Conservation (phyloP, 2,797 vertebrate genomes). For the Hypotaenidia okinawae region DNA sequence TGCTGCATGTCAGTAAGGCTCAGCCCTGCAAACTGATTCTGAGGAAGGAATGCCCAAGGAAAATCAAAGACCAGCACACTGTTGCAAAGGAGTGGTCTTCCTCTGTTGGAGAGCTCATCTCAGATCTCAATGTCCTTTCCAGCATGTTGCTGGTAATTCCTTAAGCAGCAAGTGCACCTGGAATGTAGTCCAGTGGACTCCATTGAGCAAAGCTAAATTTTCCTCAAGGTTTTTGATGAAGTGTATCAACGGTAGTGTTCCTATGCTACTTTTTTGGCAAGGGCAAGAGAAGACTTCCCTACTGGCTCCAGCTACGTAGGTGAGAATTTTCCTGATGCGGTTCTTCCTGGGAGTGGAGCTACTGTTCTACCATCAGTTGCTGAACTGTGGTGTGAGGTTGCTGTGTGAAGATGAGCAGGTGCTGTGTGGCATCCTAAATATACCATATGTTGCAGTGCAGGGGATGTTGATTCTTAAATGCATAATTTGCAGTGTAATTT, state of each 20-base stretch:
- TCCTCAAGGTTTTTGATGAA: not conserved
- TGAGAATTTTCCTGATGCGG: not conserved
- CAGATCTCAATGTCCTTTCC: not conserved
- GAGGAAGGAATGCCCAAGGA: not conserved
- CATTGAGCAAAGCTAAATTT: not conserved
- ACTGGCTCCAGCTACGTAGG: not conserved
- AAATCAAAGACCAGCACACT: not conserved
- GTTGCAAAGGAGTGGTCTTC: not conserved
- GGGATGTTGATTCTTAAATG: constrained; percentile 5
- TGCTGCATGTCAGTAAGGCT: not conserved
- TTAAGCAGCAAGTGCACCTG: not conserved
- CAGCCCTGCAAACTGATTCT: not conserved
- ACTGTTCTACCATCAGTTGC: not conserved
- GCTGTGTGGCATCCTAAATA: not conserved
- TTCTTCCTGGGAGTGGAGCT: not conserved
- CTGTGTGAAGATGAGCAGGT: constrained; percentile 22
- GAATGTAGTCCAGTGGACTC: not conserved
- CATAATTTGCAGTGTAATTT: constrained; percentile 24
- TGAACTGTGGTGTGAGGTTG: not conserved
- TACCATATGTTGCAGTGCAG: not conserved
- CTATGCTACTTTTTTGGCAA: not conserved
- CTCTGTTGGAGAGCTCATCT: not conserved
- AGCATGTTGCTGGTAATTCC: not conserved
- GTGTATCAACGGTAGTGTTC: not conserved
- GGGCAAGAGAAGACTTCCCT: not conserved